Percentiles rank a stretch among this genome's conserved stretches.
Conservation (phyloP, 1,140 invertebrate genomes). For the Aricia agestis region DNA sequence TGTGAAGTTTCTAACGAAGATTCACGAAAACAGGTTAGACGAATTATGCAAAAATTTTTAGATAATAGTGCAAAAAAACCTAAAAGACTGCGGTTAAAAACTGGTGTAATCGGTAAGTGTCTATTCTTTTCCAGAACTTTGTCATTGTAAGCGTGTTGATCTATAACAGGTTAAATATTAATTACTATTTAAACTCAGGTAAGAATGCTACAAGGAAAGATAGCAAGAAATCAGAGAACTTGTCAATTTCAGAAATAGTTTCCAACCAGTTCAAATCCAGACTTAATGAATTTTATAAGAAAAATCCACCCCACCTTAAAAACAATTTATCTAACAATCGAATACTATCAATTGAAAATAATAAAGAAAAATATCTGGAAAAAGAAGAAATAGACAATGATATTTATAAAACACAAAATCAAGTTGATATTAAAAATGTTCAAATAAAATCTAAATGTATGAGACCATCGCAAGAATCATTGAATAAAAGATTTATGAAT, state of each 20-base stretch:
- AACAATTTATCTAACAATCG: neutral
- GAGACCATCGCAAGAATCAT: conserved; percentile 17
- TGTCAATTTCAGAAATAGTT: conserved; percentile 16
- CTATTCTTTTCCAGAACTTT: conserved; percentile 1
- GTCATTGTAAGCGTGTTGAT: neutral
- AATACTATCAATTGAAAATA: neutral
- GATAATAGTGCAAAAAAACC: conserved; percentile 32
- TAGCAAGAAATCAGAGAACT: conserved; percentile 19
- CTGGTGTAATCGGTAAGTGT: conserved; percentile 49
- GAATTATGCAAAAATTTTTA: conserved; percentile 51
- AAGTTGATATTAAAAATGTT: neutral
- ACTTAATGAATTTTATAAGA: neutral
- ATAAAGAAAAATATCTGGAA: neutral
- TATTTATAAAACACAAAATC: neutral
- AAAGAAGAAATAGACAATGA: conserved; percentile 13
- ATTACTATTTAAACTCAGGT: conserved; percentile 31
- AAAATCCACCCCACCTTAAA: neutral
- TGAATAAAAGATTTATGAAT: conserved; percentile 31
- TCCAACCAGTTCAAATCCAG: neutral
- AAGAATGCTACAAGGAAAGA: conserved; percentile 36
- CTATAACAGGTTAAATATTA: neutral
- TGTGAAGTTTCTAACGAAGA: conserved; percentile 25
- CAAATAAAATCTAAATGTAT: neutral
- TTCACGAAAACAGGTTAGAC: conserved; percentile 43
- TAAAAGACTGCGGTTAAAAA: conserved; percentile 36